Evolutionary conservation across 2,888 invertebrate genomes (phyloP), one percentile per base, ranked within the genome.

Genomic region (Megalurothrips usitatus): DNA sequence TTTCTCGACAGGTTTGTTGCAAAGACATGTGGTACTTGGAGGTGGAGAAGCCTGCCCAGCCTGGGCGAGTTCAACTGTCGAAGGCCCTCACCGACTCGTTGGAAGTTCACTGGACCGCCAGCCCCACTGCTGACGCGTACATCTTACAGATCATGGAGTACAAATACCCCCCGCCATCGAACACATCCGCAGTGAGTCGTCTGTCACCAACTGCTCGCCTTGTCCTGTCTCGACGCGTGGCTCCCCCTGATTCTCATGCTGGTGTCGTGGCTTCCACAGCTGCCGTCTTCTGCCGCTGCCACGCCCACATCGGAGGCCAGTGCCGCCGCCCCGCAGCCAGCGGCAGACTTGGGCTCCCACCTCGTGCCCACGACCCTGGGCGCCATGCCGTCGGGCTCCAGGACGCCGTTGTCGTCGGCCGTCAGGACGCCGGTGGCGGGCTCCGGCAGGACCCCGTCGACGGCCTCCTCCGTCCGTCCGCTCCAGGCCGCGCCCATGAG

Each of bases 1-100:
- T 6, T 43, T 43, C n/a, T 1, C n/a, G 14, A n/a, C 26, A 75
- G 68, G 94, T 94, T 79, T 98, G 97, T 86, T 98, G 97, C 86
- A 97, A 96, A 87, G 97, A 98, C 87, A 88, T 98, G 52, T 97
- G 96, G 97, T 96, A 94, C 86, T 88, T 98, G 80, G 98, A 98
- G 87, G 96, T 97, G 12, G 96, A 96, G 83, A 94, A 94, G 84
- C 99, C 99, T 0, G 91, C 94, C 0, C 92, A 95, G 75, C 97
- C 98, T 0, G 94, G 94, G 1, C 91, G 96, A 83, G 96, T 98
- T 0, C 96, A 97, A 82, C 90, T 99, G 9, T 95, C 98, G 0
- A 92, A 97, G 82, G 98, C 99, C 0, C 95, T 95, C 48, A 97
- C 97, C 3, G 94, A 95, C 84, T 94, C 96, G 0, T 88, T 99